Evolutionary conservation across 2,797 vertebrate species (phyloP).

Genomic region (Ctenochaetus hawaiiensis): DNA sequence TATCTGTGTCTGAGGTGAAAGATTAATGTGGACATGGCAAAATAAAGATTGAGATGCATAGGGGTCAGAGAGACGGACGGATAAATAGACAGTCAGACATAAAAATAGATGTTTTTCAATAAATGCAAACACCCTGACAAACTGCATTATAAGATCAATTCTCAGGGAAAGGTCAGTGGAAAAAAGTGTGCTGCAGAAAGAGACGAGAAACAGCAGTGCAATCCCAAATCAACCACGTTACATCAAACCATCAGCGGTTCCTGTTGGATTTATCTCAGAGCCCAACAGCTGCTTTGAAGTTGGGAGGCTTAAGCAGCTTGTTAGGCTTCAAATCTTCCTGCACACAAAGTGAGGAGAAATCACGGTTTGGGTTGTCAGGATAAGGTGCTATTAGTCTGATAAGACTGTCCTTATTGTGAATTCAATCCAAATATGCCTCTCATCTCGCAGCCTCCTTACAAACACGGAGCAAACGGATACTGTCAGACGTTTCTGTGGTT

Average conservation of each 20-base stretch:
- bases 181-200: constrained; percentile 9
- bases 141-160: background rate
- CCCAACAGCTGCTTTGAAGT: constrained; percentile 64
- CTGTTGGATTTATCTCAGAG: constrained; percentile 49
- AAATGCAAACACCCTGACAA: constrained; percentile 22
- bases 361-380: constrained; percentile 53
- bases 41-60: background rate
- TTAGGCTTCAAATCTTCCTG: constrained; percentile 61
- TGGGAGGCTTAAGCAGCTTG: constrained; percentile 63
- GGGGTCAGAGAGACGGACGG: background rate
- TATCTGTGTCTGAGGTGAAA: background rate
- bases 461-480: constrained; percentile 14
- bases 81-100: background rate
- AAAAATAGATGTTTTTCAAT: background rate
- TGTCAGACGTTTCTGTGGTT: background rate
- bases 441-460: constrained; percentile 7
- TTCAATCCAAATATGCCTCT: constrained; percentile 46
- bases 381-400: constrained; percentile 56
- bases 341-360: constrained; percentile 56
- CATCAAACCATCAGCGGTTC: constrained; percentile 57
- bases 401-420: constrained; percentile 37
- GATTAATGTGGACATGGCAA: background rate
- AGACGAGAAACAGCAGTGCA: background rate
- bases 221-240: constrained; percentile 26
- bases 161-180: background rate